Evolutionary conservation across 2,113 vertebrate genomes (phyloP).

Genomic region (Todiramphus chloris): DNA sequence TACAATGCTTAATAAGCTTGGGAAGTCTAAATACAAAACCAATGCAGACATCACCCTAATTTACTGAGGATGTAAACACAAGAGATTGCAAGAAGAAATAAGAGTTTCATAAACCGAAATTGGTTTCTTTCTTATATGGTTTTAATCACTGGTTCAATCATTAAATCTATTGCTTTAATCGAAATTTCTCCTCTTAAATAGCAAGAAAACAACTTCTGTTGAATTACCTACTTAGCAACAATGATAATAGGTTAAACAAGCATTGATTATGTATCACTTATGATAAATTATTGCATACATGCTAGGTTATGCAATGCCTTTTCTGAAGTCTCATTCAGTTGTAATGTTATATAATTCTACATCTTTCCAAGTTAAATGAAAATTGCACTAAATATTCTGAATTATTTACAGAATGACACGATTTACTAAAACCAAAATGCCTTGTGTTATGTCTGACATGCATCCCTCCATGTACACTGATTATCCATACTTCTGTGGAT

Average conservation of each 20-base stretch:
- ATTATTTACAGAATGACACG: not conserved
- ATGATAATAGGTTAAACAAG: conserved; percentile 48
- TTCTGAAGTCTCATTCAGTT: not conserved
- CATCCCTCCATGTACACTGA: not conserved
- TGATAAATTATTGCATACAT: conserved; percentile 38
- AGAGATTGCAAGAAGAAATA: not conserved
- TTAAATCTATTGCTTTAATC: conserved; percentile 53
- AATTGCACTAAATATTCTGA: not conserved
- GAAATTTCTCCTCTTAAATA: conserved; percentile 48
- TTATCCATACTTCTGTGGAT: not conserved
- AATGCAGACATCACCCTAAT: not conserved
- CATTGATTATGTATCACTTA: conserved; percentile 64
- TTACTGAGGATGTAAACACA: not conserved
- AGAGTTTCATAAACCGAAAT: not conserved
- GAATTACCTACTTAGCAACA: conserved; percentile 44
- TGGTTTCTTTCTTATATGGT: conserved; percentile 2
- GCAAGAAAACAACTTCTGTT: conserved; percentile 56
- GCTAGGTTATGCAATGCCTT: conserved; percentile 17
- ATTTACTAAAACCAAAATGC: not conserved
- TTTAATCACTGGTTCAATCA: not conserved
- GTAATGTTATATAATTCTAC: not conserved
- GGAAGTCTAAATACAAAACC: not conserved
- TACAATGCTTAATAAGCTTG: not conserved
- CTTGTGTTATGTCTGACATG: not conserved
- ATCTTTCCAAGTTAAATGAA: not conserved